Percentiles rank a stretch among this genome's conserved stretches.
Evolutionary conservation across 2,113 vertebrate genomes (phyloP).

Genomic region (Clarias gariepinus): DNA sequence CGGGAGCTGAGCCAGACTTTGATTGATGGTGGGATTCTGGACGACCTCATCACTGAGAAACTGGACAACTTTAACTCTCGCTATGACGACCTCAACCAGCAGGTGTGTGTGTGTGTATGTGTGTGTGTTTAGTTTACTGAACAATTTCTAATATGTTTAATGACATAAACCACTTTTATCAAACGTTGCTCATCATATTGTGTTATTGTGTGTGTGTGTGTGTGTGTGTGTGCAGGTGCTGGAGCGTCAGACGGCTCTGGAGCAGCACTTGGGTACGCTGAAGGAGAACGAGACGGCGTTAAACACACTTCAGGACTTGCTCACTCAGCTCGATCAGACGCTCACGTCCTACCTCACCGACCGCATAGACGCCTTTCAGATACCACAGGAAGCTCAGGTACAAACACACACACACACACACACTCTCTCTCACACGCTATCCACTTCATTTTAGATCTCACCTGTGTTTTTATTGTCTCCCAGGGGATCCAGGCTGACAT

Average conservation of each 20-base stretch:
- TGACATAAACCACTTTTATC: neutral
- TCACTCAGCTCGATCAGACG: constrained; percentile 86
- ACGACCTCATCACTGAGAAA: constrained; percentile 97
- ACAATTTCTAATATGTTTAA: neutral
- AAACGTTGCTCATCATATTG: neutral
- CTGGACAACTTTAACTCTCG: constrained; percentile 89
- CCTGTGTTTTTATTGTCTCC: neutral
- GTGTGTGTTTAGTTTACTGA: neutral
- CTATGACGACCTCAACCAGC: constrained; percentile 86
- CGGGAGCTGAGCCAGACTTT: constrained; percentile 94
- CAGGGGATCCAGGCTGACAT: constrained; percentile 93
- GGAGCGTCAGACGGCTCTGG: constrained; percentile 84
- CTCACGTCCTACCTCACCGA: constrained; percentile 93
- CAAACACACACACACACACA: neutral
- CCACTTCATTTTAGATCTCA: neutral
- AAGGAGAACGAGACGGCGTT: constrained; percentile 83
- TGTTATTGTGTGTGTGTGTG: constrained; percentile 18
- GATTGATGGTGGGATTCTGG: constrained; percentile 96
- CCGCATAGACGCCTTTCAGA: constrained; percentile 90
- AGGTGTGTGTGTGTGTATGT: constrained; percentile 74
- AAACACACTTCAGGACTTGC: constrained; percentile 85
- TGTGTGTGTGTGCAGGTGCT: constrained; percentile 75
- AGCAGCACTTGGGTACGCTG: constrained; percentile 85
- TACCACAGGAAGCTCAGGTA: constrained; percentile 94
- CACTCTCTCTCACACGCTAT: constrained; percentile 1